phyloP scores from a whole-genome alignment of 2,113 vertebrate species.

The Acrocephalus kingi region DNA sequence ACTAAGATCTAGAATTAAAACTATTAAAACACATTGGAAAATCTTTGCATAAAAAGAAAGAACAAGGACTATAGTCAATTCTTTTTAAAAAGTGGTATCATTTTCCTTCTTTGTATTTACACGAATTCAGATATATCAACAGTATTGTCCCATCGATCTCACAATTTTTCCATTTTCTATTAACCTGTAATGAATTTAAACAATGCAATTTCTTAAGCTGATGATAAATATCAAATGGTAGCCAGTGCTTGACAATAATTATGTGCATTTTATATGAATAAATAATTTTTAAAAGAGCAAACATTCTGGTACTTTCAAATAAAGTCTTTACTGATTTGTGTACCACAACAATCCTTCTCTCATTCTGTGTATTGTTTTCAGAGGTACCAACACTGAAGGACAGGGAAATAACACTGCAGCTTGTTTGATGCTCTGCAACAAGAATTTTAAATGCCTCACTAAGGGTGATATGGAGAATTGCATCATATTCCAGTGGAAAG shows the following conservation, averaged over 20 bases:
- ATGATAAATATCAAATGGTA: not conserved
- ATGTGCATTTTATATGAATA: not conserved
- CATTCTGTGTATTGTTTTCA: not conserved
- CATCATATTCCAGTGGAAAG: not conserved
- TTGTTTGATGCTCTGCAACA: not conserved
- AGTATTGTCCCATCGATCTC: not conserved
- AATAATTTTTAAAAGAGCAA: not conserved
- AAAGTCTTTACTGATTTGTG: not conserved
- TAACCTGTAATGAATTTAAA: not conserved
- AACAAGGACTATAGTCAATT: not conserved
- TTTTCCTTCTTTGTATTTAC: not conserved
- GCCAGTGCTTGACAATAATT: not conserved
- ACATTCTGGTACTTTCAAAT: not conserved
- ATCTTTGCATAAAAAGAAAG: not conserved
- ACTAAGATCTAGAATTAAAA: conserved; percentile 39
- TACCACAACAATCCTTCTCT: not conserved
- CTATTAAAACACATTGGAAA: not conserved
- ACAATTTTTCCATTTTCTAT: not conserved
- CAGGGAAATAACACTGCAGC: not conserved
- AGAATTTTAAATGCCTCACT: not conserved
- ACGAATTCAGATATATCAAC: not conserved
- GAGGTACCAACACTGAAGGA: not conserved
- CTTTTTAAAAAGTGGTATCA: fast-evolving
- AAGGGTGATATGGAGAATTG: not conserved
- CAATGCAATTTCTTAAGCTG: not conserved